Base-by-base conservation (phyloP, 2,797 vertebrate species). In the Todus mexicanus region DNA sequence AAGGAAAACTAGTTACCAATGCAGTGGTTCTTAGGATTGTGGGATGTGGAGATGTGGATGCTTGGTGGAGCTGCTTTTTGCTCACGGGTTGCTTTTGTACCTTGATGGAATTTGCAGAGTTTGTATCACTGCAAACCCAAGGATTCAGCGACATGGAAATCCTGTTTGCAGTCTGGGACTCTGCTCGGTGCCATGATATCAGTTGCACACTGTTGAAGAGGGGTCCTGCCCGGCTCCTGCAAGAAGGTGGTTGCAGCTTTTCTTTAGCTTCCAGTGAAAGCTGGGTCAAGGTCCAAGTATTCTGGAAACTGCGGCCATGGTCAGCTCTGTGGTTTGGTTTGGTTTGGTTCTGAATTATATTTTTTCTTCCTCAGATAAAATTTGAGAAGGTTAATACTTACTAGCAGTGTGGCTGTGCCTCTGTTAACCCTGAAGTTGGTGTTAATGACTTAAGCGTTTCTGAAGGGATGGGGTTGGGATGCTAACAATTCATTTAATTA, bases 401-500 rank as follows among this genome's bases (percentile, higher is more conserved):
- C 1, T 61, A 31, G 33, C 54, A 85, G 37, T 8, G 31, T 63
- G 81, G 43, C 50, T 84, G 56, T 95, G 81, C 81, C 10, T 7
- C 68, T 70, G n/a, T 84, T 88, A 54, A 73, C 56, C 42, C 68
- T 50, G 63, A 59, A 56, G 60, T 1, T 59, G 70, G 37, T 68
- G 68, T 47, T 50, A 15, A 29, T 31, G 48, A 40, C 60, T 64
- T 89, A 38, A 50, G 82, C 53, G 4, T 80, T 73, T 50, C 47
- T 53, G 89, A 89, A 74, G 60, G 45, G 70, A 7, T 53, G 43
- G 72, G 54, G n/a, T 3, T 56, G 51, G 40, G 63, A 60, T 87
- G 83, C 93, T 92, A 60, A 59, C 88, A 57, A 8, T 74, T 40
- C 60, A 48, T 94, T 96, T 84, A 87, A 80, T 75, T 90, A 87